These are phyloP conservation scores for Danio aesculapii DNA, from an alignment of 2,797 vertebrate species.

Conservation along the genomic window DNA sequence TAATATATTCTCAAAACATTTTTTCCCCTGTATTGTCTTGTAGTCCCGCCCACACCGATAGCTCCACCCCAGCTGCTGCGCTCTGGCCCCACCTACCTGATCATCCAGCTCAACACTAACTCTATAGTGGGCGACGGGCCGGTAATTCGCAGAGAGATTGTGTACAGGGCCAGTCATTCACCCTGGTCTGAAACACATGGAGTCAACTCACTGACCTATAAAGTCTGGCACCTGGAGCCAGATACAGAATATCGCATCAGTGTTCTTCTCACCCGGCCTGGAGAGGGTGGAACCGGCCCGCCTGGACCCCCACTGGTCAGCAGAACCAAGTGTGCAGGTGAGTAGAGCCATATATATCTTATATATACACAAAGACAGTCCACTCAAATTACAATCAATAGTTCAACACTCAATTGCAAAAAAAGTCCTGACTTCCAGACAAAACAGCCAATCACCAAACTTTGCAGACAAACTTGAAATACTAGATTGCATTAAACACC, in stretches of 20 bases:
- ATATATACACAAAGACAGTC: too few species aligned
- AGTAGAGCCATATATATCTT: slow-evolving; percentile 40
- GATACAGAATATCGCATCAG: slow-evolving; percentile 97
- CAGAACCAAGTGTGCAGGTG: slow-evolving; percentile 96
- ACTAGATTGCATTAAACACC: too few species aligned
- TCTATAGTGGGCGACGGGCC: slow-evolving; percentile 94
- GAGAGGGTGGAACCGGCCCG: slow-evolving; percentile 91
- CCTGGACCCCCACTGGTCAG: slow-evolving; percentile 92
- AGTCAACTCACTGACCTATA: slow-evolving; percentile 92
- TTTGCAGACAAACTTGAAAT: too few species aligned
- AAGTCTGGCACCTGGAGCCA: slow-evolving; percentile 95
- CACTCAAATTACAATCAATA: too few species aligned
- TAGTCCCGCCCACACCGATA: slow-evolving; percentile 92
- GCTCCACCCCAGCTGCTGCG: slow-evolving; percentile 92
- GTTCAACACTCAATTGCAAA: too few species aligned
- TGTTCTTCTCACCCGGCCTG: slow-evolving; percentile 92
- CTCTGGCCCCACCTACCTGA: slow-evolving; percentile 93
- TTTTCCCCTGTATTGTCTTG: neutral
- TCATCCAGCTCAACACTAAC: slow-evolving; percentile 97
- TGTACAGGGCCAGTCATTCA: slow-evolving; percentile 92
- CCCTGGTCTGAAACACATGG: slow-evolving; percentile 92
- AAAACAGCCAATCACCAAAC: too few species aligned
- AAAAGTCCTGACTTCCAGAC: too few species aligned
- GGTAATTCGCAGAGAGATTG: slow-evolving; percentile 93
- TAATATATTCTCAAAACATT: neutral